phyloP scores from a whole-genome alignment of 1,140 invertebrate species.

The Ditylenchus dipsaci region DNA sequence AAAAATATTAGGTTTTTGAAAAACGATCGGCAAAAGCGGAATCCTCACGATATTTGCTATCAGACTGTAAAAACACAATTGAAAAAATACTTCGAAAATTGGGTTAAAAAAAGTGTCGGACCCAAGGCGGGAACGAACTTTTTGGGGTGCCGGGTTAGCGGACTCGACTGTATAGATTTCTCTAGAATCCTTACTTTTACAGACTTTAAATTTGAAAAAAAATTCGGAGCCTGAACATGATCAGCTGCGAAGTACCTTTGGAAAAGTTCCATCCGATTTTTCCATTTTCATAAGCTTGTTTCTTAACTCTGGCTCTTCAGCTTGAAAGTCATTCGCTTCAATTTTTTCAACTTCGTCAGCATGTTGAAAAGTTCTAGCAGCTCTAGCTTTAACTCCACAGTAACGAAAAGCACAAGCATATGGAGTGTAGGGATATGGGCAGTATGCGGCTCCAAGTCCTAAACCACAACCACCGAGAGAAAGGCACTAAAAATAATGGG shows the following conservation, averaged over 20 bases:
- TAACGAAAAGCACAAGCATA: not conserved
- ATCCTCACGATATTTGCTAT: too few relatives aligned
- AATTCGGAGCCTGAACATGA: too few relatives aligned
- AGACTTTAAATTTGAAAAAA: too few relatives aligned
- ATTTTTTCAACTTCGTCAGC: not conserved
- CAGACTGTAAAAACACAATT: too few relatives aligned
- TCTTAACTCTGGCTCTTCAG: not conserved
- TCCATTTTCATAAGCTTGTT: not conserved
- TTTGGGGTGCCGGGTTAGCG: too few relatives aligned
- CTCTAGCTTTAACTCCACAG: not conserved
- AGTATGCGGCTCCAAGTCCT: not conserved
- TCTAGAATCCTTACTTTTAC: too few relatives aligned
- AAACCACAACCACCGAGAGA: not conserved
- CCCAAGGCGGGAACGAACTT: too few relatives aligned
- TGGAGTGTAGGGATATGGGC: not conserved
- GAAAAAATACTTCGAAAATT: too few relatives aligned
- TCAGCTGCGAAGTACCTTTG: not conserved
- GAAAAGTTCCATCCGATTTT: not conserved
- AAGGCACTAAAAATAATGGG: not conserved
- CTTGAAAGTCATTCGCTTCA: not conserved
- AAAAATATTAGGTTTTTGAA: too few relatives aligned
- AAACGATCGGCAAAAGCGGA: too few relatives aligned
- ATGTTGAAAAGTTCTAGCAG: not conserved
- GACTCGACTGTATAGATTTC: too few relatives aligned
- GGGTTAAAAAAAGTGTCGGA: too few relatives aligned